These are phyloP conservation scores for Fulica atra DNA, from an alignment of 2,113 vertebrate species.

Conservation along the genomic window DNA sequence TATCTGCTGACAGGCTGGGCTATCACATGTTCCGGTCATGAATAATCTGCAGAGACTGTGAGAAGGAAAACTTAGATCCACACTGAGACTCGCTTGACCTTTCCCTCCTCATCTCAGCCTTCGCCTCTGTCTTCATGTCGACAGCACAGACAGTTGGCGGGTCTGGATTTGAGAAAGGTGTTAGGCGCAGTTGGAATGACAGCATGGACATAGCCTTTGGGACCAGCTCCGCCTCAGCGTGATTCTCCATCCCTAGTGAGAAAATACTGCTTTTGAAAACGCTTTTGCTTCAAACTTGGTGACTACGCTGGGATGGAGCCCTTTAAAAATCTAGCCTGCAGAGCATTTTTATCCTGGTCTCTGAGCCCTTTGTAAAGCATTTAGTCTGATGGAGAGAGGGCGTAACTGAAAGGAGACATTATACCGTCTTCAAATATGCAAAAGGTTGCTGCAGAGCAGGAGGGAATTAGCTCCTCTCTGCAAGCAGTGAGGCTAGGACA, in stretches of 20 bases:
- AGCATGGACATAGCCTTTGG: conserved; percentile 61
- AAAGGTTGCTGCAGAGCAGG: conserved; percentile 4
- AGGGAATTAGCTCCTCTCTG: conserved; percentile 26
- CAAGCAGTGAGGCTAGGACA: background rate
- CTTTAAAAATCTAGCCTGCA: background rate
- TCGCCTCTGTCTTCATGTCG: background rate
- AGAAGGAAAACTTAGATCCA: conserved; percentile 60
- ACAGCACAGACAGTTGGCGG: conserved; percentile 59
- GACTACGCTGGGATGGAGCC: background rate
- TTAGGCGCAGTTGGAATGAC: conserved; percentile 64
- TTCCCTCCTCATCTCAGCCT: conserved; percentile 17
- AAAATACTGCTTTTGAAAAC: conserved; percentile 1
- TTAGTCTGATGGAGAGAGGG: background rate
- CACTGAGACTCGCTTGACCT: conserved; percentile 13
- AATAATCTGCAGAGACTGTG: conserved; percentile 62
- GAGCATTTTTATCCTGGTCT: background rate
- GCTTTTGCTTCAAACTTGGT: background rate
- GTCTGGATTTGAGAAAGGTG: conserved; percentile 60
- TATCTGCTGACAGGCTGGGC: conserved; percentile 69
- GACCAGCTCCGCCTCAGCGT: background rate
- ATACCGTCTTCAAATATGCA: background rate
- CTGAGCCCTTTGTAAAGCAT: background rate
- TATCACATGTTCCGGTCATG: conserved; percentile 60
- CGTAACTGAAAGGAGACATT: background rate
- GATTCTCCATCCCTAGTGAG: background rate